Evolutionary conservation across 2,888 invertebrate genomes (phyloP).

Genomic region (Megamerina dolium): DNA sequence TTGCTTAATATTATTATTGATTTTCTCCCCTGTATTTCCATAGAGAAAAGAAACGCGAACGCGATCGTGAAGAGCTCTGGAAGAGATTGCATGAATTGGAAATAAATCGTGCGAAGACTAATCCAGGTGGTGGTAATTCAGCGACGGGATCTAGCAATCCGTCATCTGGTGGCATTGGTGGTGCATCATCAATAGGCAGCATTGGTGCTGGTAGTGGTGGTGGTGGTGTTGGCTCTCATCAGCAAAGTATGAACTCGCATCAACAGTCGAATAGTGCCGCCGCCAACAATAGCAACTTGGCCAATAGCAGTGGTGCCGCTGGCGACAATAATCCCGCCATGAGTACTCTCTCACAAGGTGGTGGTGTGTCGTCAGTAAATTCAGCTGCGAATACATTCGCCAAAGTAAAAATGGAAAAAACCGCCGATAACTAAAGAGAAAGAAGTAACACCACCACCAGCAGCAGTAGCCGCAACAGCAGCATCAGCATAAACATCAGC

Average conservation of each 20-base stretch:
- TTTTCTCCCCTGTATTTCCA: constrained; percentile 8
- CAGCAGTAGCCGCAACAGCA: constrained; percentile 22
- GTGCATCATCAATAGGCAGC: constrained; percentile 19
- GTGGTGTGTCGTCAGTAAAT: constrained; percentile 29
- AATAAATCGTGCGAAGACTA: constrained; percentile 54
- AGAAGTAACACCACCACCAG: constrained; percentile 20
- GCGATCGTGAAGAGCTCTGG: constrained; percentile 97
- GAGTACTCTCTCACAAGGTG: constrained; percentile 23
- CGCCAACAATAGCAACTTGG: constrained; percentile 29
- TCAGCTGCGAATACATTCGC: constrained; percentile 25
- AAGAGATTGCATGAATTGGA: constrained; percentile 88
- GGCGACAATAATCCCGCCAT: constrained; percentile 42
- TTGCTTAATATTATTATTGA: background rate
- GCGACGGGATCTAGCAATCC: constrained; percentile 33
- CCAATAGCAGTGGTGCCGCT: constrained; percentile 30
- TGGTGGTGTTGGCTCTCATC: constrained; percentile 27
- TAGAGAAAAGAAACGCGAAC: constrained; percentile 61
- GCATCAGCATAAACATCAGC: constrained; percentile 19
- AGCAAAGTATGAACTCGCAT: constrained; percentile 36
- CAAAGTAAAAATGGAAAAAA: constrained; percentile 38
- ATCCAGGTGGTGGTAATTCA: constrained; percentile 32
- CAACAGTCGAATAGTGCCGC: constrained; percentile 46
- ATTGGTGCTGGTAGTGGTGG: constrained; percentile 24
- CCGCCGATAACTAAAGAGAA: constrained; percentile 37
- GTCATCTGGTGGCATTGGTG: constrained; percentile 18